phyloP scores from a whole-genome alignment of 1,140 invertebrate species.

The Hypsibius dujardini region DNA sequence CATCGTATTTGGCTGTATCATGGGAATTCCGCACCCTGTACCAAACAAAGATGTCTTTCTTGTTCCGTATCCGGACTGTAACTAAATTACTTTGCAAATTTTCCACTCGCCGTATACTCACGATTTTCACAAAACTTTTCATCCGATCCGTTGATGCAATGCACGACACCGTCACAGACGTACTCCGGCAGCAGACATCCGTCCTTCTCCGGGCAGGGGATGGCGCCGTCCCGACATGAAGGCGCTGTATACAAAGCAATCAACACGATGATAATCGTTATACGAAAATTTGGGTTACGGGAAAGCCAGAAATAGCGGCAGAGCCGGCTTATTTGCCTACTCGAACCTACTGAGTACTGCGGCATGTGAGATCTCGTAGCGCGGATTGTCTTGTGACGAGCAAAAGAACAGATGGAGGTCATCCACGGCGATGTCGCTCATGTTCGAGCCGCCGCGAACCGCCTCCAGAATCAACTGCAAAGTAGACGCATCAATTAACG shows the following conservation, averaged over 20 bases:
- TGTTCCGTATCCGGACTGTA: no score
- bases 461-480: constrained; percentile 8
- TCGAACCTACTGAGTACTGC: background rate
- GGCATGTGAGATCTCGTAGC: background rate
- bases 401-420: constrained; percentile 2
- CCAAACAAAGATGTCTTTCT: no score
- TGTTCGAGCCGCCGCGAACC: background rate
- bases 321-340: background rate
- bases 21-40: constrained; percentile 1
- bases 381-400: background rate
- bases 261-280: no score
- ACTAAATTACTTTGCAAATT: no score
- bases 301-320: no score
- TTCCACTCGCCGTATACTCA: background rate
- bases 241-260: constrained; percentile 8
- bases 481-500: background rate
- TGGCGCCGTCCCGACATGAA: constrained; percentile 1
- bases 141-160: constrained; percentile 14
- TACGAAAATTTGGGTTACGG: no score
- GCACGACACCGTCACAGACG: background rate
- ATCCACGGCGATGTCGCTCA: constrained; percentile 15
- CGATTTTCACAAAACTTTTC: constrained; percentile 3
- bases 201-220: constrained; percentile 13
- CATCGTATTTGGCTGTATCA: background rate
- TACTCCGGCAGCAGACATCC: constrained; percentile 9